Base-by-base conservation (phyloP, 2,797 vertebrate genomes). In the Enteromius unitaeniatus region DNA sequence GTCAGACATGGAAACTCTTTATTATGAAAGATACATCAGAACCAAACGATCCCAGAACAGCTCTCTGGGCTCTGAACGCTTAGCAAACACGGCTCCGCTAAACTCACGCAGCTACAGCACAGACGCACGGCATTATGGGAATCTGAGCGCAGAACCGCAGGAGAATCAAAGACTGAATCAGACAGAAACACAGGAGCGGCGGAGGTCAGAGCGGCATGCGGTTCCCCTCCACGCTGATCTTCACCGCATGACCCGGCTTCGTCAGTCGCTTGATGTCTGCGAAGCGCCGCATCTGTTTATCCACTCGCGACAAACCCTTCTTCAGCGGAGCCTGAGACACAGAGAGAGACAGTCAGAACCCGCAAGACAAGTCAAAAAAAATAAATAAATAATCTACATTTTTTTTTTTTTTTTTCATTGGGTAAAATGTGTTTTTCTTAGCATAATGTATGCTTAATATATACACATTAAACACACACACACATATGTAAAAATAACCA, bases 221-320 rank as follows among this genome's bases (percentile, higher is more conserved):
- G 94, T 98, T 99, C 14, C 98, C 98, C 87, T 99, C 96, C 72
- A 99, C 97, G 88, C 97, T 99, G 95, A 99, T 99, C 92, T 99
- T 99, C 49, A 99, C 97, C 0, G 98, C 97, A 17, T 98, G 97
- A 49, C 96, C 97, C 0, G 96, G 93, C 93, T 97, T 97, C 76
- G 95, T 97, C 92, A 97, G 95, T 88, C 97, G 97, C 79, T 96
- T 96, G 92, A 98, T 98, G 92, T 99, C 97, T 7, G 96, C 96
- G 84, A 99, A 97, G 85, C 98, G 95, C 40, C 97, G 95, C 96
- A 99, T 97, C 93, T 99, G 98, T 93, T 99, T 99, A 90, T 99
- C 97, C 40, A 99, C 96, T 26, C 98, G 96, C 84, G 97, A 97
- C 89, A 99, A 83, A 17, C 96, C 96, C 91, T 99, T 99, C 95